These are phyloP conservation scores for Irena cyanogastra DNA, from an alignment of 2,113 vertebrate genomes.

Conservation along the genomic window DNA sequence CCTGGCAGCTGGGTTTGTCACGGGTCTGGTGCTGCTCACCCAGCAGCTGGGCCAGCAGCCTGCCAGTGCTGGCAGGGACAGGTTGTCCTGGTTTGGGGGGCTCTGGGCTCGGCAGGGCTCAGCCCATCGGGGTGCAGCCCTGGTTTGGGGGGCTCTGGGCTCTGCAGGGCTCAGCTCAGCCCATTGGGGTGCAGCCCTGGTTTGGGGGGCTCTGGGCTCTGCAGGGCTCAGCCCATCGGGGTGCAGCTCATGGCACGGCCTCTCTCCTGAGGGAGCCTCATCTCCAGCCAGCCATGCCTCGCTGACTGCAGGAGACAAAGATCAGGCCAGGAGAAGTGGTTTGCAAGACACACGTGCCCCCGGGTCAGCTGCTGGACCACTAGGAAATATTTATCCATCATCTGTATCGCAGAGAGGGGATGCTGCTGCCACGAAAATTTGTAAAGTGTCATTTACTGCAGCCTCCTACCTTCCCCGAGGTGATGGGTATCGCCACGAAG, in stretches of 20 bases:
- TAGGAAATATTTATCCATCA: background rate
- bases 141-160: accelerated
- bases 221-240: background rate
- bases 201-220: background rate
- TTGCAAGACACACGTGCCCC: background rate
- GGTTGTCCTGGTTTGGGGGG: accelerated
- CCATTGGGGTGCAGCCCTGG: too few relatives aligned
- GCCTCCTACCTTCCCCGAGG: background rate
- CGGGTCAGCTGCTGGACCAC: accelerated
- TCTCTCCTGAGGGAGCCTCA: background rate
- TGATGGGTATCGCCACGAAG: background rate
- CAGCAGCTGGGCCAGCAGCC: background rate
- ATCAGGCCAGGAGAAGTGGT: background rate
- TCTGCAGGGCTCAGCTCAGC: too few relatives aligned
- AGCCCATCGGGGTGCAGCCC: too few relatives aligned
- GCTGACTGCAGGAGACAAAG: background rate
- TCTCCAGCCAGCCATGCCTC: background rate
- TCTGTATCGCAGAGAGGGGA: background rate
- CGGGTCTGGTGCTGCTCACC: accelerated
- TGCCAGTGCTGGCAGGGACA: background rate
- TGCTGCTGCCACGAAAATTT: background rate
- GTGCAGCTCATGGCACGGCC: accelerated
- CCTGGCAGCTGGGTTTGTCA: background rate
- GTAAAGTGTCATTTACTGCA: background rate
- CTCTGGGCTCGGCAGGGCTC: too few relatives aligned